These are phyloP conservation scores for Percina caprodes DNA, from an alignment of 2,113 vertebrate genomes.

Conservation along the genomic window DNA sequence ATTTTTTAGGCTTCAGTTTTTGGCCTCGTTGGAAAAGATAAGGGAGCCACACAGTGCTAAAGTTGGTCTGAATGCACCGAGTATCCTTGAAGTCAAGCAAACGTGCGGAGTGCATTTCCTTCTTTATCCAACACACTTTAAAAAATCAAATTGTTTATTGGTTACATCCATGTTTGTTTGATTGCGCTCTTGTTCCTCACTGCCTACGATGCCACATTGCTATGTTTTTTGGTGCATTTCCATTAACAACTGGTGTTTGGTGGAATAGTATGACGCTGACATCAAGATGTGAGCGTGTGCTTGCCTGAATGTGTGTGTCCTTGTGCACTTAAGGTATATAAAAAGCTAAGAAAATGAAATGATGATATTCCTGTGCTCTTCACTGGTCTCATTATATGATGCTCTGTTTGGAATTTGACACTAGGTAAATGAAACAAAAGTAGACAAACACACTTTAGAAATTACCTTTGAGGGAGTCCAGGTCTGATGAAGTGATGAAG, in stretches of 20 bases:
- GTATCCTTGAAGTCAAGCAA: background rate
- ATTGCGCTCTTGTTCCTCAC: background rate
- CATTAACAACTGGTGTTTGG: too few relatives aligned
- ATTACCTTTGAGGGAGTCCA: background rate
- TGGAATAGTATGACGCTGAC: too few relatives aligned
- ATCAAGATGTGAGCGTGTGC: too few relatives aligned
- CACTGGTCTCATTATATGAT: background rate
- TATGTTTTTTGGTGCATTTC: too few relatives aligned
- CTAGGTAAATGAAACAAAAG: background rate
- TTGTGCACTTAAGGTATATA: too few relatives aligned
- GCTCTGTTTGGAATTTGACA: background rate
- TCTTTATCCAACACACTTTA: background rate
- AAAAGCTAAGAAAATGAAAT: too few relatives aligned
- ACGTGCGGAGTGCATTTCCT: background rate
- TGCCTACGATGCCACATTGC: background rate
- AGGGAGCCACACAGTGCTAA: background rate
- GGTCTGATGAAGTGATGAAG: background rate
- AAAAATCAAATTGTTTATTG: background rate
- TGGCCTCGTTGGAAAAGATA: background rate
- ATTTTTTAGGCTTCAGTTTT: too few relatives aligned
- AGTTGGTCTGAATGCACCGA: background rate
- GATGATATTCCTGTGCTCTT: background rate
- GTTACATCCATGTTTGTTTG: background rate
- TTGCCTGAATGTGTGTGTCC: too few relatives aligned
- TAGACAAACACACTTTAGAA: background rate